These are phyloP conservation scores for Drosophila lowei DNA, from an alignment of 1,140 invertebrate species.

Conservation along the genomic window DNA sequence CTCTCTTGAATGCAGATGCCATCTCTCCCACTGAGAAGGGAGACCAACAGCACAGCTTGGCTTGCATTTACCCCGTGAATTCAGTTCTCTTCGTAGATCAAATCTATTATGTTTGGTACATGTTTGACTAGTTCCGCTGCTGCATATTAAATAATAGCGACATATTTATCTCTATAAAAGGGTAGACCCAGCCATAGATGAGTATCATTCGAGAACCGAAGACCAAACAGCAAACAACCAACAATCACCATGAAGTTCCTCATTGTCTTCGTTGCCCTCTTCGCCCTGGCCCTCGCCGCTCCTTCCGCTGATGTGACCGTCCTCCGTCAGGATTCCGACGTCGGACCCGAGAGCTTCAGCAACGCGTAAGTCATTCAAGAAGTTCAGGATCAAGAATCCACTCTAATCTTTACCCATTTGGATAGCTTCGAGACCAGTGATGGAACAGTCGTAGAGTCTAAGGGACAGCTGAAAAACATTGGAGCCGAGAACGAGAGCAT, in stretches of 20 bases:
- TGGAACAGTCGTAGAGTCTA: constrained; percentile 10
- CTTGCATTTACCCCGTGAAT: too few relatives aligned
- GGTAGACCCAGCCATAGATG: background rate
- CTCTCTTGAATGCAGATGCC: too few relatives aligned
- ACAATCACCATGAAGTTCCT: constrained; percentile 70
- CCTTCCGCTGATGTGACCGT: constrained; percentile 51
- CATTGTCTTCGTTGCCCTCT: constrained; percentile 69
- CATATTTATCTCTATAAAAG: background rate
- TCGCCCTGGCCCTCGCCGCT: constrained; percentile 68
- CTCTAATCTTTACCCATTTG: background rate
- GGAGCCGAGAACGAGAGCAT: constrained; percentile 79
- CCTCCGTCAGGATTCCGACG: constrained; percentile 76
- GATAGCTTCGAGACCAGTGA: constrained; percentile 54
- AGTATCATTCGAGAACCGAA: constrained; percentile 5
- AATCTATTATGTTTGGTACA: background rate
- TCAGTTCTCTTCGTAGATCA: too few relatives aligned
- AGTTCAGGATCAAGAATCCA: background rate
- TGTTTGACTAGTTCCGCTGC: constrained; percentile 19
- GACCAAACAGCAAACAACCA: constrained; percentile 19
- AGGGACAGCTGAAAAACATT: constrained; percentile 43
- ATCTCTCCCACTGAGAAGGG: too few relatives aligned
- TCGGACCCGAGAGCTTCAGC: constrained; percentile 82
- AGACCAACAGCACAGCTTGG: too few relatives aligned
- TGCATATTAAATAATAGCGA: too few relatives aligned
- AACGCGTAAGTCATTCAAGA: constrained; percentile 81